These are phyloP conservation scores for Oostethus manadensis DNA, from an alignment of 2,113 vertebrate species.

Conservation along the genomic window DNA sequence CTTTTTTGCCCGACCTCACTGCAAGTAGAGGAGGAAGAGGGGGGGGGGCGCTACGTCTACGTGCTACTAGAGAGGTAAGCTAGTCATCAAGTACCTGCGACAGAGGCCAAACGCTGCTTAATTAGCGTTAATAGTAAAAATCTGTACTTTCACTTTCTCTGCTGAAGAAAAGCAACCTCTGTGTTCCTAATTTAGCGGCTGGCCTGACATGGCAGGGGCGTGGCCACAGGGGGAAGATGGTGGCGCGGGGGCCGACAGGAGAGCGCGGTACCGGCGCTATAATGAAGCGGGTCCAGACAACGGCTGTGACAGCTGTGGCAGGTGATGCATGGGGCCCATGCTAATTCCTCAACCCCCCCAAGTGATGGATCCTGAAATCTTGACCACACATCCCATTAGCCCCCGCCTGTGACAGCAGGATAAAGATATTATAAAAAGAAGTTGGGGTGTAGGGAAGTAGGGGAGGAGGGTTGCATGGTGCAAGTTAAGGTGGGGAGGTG, in stretches of 20 bases:
- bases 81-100: constrained; percentile 85
- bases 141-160: constrained; percentile 22
- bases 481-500: constrained; percentile 45
- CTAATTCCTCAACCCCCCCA: constrained; percentile 86
- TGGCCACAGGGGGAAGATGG: constrained; percentile 69
- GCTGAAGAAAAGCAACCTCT: constrained; percentile 8
- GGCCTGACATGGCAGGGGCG: constrained; percentile 79
- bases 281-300: constrained; percentile 82
- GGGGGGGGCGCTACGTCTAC: constrained; percentile 77
- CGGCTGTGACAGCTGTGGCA: constrained; percentile 93
- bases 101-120: constrained; percentile 85
- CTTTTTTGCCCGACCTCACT: constrained; percentile 96
- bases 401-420: constrained; percentile 92
- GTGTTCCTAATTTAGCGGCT: constrained; percentile 65
- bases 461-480: constrained; percentile 44
- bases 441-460: constrained; percentile 52
- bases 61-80: constrained; percentile 75
- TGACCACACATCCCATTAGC: constrained; percentile 98
- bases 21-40: constrained; percentile 64
- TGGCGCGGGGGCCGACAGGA: constrained; percentile 51
- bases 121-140: constrained; percentile 95
- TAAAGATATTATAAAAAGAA: constrained; percentile 79
- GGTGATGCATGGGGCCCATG: constrained; percentile 90
- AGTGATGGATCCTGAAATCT: constrained; percentile 98
- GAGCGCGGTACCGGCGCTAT: constrained; percentile 70